Evolutionary conservation across 2,113 vertebrate genomes (phyloP).

Genomic region (Trichomycterus rosablanca): DNA sequence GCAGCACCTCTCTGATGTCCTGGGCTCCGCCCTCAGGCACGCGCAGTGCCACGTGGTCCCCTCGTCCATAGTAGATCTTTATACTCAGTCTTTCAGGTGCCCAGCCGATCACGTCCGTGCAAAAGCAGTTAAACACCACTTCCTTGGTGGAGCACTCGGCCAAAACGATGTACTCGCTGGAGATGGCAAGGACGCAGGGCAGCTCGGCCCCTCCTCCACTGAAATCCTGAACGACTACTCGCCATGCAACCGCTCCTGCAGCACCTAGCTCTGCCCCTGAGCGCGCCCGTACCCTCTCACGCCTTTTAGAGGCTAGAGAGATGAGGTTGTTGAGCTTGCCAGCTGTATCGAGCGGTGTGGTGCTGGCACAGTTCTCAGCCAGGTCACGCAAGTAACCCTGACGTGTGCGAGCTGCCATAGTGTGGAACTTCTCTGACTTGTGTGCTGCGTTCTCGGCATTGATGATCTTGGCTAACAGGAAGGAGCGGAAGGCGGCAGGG

Average conservation of each 20-base stretch:
- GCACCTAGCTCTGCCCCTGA: conserved; percentile 75
- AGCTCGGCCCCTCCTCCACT: conserved; percentile 70
- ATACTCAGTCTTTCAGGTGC: conserved; percentile 71
- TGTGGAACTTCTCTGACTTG: conserved; percentile 90
- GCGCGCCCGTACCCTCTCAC: conserved; percentile 77
- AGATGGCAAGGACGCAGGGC: conserved; percentile 75
- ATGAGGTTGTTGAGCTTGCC: conserved; percentile 91
- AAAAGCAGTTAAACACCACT: conserved; percentile 91
- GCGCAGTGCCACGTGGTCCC: conserved; percentile 80
- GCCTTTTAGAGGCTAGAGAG: conserved; percentile 84
- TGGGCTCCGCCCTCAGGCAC: conserved; percentile 71
- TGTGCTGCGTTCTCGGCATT: conserved; percentile 88
- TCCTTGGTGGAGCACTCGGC: conserved; percentile 78
- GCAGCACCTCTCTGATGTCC: conserved; percentile 84
- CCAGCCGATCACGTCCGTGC: conserved; percentile 90
- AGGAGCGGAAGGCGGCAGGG: conserved; percentile 80
- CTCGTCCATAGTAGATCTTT: conserved; percentile 85
- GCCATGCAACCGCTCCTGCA: conserved; percentile 76
- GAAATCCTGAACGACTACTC: conserved; percentile 78
- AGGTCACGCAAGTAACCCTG: conserved; percentile 89
- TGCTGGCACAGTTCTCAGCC: conserved; percentile 84
- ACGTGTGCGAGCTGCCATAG: conserved; percentile 89
- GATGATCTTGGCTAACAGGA: conserved; percentile 89
- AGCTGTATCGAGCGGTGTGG: conserved; percentile 74
- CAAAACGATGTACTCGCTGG: conserved; percentile 78